Evolutionary conservation across 2,888 invertebrate species (phyloP).

Genomic region (Drosophila niveifrons): DNA sequence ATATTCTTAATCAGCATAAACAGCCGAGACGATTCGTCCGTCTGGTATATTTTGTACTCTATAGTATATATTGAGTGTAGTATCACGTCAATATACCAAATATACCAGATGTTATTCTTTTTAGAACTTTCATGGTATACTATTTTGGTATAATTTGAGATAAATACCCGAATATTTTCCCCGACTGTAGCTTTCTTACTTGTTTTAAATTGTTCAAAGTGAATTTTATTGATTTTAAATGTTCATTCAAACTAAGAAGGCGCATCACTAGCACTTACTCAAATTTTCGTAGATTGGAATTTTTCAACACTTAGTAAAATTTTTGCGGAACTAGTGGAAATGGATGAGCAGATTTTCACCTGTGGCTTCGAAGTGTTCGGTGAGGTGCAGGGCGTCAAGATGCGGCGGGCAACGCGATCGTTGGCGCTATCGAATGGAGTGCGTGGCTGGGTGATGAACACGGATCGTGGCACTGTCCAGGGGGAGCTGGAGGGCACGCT

Average conservation of each 20-base stretch:
- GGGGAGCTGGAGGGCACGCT: conserved; percentile 87
- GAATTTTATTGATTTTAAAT: too few relatives aligned
- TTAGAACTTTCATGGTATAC: too few relatives aligned
- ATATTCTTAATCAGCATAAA: too few relatives aligned
- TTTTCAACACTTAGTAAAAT: background rate
- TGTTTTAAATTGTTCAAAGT: too few relatives aligned
- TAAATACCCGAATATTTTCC: too few relatives aligned
- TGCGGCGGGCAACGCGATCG: conserved; percentile 87
- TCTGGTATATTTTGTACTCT: too few relatives aligned
- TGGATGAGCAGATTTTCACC: conserved; percentile 57
- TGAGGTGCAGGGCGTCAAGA: conserved; percentile 72
- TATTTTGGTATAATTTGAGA: too few relatives aligned
- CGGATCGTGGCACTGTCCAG: conserved; percentile 87
- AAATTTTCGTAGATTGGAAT: background rate
- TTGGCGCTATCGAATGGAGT: conserved; percentile 86
- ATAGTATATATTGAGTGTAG: too few relatives aligned
- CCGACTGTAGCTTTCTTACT: too few relatives aligned
- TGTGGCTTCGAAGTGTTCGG: conserved; percentile 79
- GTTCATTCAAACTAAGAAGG: background rate
- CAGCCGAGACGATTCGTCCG: too few relatives aligned
- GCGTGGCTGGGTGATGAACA: conserved; percentile 89
- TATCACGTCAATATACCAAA: too few relatives aligned
- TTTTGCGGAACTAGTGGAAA: conserved; percentile 20
- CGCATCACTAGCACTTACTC: background rate
- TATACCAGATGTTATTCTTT: too few relatives aligned